These are phyloP conservation scores for Trichomalopsis sarcophagae DNA, from an alignment of 1,140 invertebrate genomes.

Conservation along the genomic window DNA sequence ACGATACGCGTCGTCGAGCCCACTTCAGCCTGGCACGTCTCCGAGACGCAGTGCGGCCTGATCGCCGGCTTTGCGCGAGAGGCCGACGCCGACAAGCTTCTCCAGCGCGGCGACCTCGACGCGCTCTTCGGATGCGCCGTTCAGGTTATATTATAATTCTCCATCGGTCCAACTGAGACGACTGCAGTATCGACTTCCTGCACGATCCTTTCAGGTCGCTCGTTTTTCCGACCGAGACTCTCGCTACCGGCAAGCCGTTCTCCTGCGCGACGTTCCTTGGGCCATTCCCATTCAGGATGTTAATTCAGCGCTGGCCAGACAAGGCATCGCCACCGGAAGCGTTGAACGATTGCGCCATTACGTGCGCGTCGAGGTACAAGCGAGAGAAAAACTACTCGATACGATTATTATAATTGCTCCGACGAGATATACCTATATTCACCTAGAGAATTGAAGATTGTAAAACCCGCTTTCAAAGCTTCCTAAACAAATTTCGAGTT, in stretches of 20 bases:
- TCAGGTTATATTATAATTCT: constrained; percentile 63
- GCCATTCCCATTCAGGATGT: constrained; percentile 73
- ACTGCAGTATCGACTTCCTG: too few relatives aligned
- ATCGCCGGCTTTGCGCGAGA: constrained; percentile 69
- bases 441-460: too few relatives aligned
- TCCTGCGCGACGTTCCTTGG: constrained; percentile 73
- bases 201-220: constrained; percentile 62
- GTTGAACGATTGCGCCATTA: constrained; percentile 70
- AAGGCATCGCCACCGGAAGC: constrained; percentile 67
- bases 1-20: constrained; percentile 65
- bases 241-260: constrained; percentile 68
- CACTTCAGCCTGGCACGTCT: constrained; percentile 66
- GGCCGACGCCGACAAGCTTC: constrained; percentile 68
- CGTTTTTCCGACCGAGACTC: constrained; percentile 72
- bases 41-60: constrained; percentile 70
- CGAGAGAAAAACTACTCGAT: neutral
- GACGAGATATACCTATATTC: too few relatives aligned
- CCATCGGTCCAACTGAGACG: too few relatives aligned
- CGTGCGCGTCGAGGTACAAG: constrained; percentile 72
- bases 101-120: constrained; percentile 66
- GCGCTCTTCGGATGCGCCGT: constrained; percentile 69
- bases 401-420: neutral
- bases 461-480: too few relatives aligned
- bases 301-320: constrained; percentile 69
- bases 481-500: too few relatives aligned